phyloP scores from a whole-genome alignment of 2,797 vertebrate species.

The Labeo calbasu region DNA sequence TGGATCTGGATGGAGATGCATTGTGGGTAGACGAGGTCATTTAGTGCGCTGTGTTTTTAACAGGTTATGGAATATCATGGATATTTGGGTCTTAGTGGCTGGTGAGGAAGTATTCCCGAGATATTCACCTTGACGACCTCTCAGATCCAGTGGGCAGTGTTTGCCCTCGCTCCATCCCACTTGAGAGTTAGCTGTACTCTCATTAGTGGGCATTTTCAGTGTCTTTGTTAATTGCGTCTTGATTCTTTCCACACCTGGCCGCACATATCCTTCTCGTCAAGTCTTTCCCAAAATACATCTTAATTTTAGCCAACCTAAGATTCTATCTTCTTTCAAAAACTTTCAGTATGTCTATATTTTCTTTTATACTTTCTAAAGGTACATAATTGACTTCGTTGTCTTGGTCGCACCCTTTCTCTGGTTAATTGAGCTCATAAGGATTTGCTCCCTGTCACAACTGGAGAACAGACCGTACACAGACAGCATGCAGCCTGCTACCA shows the following conservation, averaged over 20 bases:
- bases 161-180: slow-evolving; percentile 59
- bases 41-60: slow-evolving; percentile 7
- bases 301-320: not conserved
- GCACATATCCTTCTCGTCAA: slow-evolving; percentile 48
- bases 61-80: slow-evolving; percentile 31
- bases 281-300: not conserved
- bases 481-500: slow-evolving; percentile 75
- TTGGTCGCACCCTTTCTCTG: slow-evolving; percentile 69
- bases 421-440: slow-evolving; percentile 94
- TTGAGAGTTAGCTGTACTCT: slow-evolving; percentile 78
- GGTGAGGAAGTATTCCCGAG: slow-evolving; percentile 27
- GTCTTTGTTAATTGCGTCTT: slow-evolving; percentile 90
- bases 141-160: slow-evolving; percentile 59
- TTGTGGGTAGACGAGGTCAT: slow-evolving; percentile 29
- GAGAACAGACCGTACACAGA: slow-evolving; percentile 89
- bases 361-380: not conserved
- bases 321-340: not conserved
- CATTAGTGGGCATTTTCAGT: slow-evolving; percentile 91
- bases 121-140: slow-evolving; percentile 11
- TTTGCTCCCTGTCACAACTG: slow-evolving; percentile 84
- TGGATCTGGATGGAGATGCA: slow-evolving; percentile 23
- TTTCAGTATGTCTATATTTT: not conserved
- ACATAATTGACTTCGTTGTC: not conserved
- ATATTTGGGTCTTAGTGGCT: slow-evolving; percentile 12
- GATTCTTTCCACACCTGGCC: slow-evolving; percentile 84